Percentiles rank a stretch among this genome's conserved stretches.
These are phyloP conservation scores for Archilochus colubris DNA, from an alignment of 2,113 vertebrate species.

Conservation along the genomic window DNA sequence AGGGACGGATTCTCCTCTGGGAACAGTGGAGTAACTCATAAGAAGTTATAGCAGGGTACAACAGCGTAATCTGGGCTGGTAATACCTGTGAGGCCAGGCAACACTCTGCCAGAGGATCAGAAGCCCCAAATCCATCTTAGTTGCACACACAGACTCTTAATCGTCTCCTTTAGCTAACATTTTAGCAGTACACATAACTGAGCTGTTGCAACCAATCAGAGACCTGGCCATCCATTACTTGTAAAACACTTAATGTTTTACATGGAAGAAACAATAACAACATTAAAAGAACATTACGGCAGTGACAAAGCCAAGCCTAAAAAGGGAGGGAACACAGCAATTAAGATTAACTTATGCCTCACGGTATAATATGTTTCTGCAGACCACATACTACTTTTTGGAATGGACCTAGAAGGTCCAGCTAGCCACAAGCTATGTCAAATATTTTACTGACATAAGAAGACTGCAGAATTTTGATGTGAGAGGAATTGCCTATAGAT, in stretches of 20 bases:
- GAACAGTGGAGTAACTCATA: not conserved
- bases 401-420: not conserved
- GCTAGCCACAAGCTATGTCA: not conserved
- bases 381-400: conserved; percentile 31
- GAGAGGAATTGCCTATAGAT: not conserved
- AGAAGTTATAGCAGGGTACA: not conserved
- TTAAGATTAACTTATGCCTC: conserved; percentile 38
- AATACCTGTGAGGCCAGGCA: not conserved
- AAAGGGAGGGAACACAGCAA: conserved; percentile 19
- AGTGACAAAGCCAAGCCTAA: conserved; percentile 39
- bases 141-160: not conserved
- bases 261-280: conserved; percentile 29
- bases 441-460: not conserved
- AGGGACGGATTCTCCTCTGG: conserved; percentile 3
- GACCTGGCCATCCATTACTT: conserved; percentile 6
- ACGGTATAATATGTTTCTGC: not conserved
- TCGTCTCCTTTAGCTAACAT: not conserved
- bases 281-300: conserved; percentile 49
- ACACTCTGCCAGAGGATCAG: not conserved
- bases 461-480: not conserved
- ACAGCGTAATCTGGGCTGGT: not conserved
- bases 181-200: not conserved
- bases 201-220: conserved; percentile 45
- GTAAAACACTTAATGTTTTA: not conserved
- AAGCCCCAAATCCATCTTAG: conserved; percentile 9